Base-by-base conservation (phyloP, 2,888 invertebrate genomes). In the Melanostoma scalare region DNA sequence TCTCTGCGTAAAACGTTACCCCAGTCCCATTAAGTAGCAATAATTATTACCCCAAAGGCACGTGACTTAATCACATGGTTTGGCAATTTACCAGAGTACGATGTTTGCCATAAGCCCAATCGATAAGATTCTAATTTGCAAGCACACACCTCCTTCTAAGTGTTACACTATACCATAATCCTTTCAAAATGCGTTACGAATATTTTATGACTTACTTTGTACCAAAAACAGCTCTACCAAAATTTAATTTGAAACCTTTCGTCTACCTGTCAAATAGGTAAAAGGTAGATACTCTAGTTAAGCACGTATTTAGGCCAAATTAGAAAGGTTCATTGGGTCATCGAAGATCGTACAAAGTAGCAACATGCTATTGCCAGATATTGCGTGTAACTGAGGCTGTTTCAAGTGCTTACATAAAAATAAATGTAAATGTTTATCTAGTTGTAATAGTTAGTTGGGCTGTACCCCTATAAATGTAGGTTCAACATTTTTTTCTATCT, bases 61-160 rank as follows among this genome's bases (percentile, higher is more conserved):
- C 73, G 79, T 68, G 73, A 79, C 79, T 73, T 68, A 50, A 73
- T 68, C 68, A 61, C 55, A 73, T 60, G 31, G 30, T 30, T 60
- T 48, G 9, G 36, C 42, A 63, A 48, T 63, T 68, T 40, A 20
- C 36, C 48, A 35, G 48, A 60, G 60, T 56, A 48, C 30, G 4
- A 69, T 65, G 20, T 35, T 36, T 67, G 36, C 10, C 53, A 61
- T 61, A 68, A 69, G 61, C 52, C 30, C 8, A 68, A 68, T 68
- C 61, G 50, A 74, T 56, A 74, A 58, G 38, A 67, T 60, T 60
- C 58, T 44, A 60, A 75, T 58, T 58, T 67, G 74, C 60, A 48
- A 63, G 40, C 48, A 42, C 40, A 76, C 36, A 55, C 68, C 68
- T 56, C 42, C n/a, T 6, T 44, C 9, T 46, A 50, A 56, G 30